phyloP scores from a whole-genome alignment of 2,888 invertebrate species.

The Glyphotaelius pellucidus region DNA sequence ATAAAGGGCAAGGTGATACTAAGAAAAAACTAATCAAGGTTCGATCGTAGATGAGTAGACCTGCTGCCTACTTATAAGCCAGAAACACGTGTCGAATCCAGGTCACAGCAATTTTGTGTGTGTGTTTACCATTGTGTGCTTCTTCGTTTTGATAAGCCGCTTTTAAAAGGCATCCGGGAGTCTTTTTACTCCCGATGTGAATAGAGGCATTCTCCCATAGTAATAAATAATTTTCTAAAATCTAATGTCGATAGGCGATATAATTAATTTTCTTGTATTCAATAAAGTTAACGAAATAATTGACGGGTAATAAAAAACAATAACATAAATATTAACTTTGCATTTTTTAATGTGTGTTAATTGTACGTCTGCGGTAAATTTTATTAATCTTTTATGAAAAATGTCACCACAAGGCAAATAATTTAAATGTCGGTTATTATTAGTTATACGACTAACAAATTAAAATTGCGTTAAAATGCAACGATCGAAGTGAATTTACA shows the following conservation, averaged over 20 bases:
- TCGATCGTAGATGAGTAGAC: background rate
- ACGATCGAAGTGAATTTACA: background rate
- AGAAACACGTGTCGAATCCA: background rate
- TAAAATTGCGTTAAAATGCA: background rate
- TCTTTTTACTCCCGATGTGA: too few relatives aligned
- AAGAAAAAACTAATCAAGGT: background rate
- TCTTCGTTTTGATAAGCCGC: background rate
- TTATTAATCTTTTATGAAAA: background rate
- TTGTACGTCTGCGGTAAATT: background rate
- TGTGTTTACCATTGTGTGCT: background rate
- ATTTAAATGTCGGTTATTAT: background rate
- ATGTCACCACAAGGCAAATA: background rate
- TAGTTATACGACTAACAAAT: background rate
- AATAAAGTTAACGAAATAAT: background rate
- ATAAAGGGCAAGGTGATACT: background rate
- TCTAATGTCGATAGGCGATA: background rate
- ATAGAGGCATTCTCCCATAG: too few relatives aligned
- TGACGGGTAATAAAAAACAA: background rate
- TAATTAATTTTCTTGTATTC: background rate
- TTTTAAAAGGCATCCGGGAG: background rate
- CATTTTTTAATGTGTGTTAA: background rate
- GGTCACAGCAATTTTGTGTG: background rate
- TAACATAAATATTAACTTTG: background rate
- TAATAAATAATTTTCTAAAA: background rate
- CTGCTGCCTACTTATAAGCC: background rate